Base-by-base conservation (phyloP, 2,113 vertebrate genomes). In the Panthera leo region DNA sequence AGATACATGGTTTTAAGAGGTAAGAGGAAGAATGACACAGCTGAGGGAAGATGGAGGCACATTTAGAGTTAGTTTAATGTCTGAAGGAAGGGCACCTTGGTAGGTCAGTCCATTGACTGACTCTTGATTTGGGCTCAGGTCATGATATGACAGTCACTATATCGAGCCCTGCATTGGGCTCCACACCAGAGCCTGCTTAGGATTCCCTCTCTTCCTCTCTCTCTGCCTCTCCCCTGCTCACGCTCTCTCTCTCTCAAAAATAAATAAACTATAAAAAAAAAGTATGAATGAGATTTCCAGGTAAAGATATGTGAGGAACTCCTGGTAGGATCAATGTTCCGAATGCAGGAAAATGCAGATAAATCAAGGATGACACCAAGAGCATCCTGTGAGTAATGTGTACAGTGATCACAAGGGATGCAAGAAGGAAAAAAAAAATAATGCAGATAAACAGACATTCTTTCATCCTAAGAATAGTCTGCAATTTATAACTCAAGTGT, bases 361-460 rank as follows among this genome's bases (percentile, higher is more conserved):
- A 93, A 29, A 48, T 55, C 19, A 67, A 51, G 27, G 53, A 9
- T 86, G 61, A 21, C n/a, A 36, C 16, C 73, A 63, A n/a, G 14
- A 34, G 0, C 1, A 27, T 19, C 14, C 29, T 68, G 27, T 18
- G 18, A 9, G 5, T 29, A 31, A 31, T 31, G 4, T 5, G 27
- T 45, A 55, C 55, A 12, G 18, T 27, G 12, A 61, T 36, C 21
- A 16, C 18, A 42, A n/a, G 5, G 27, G 61, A 92, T 27, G 3
- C 27, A 61, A 34, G 51, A 76, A 61, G 21, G 21, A 34, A 80
- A 86, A 45, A 45, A 53, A 27, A 58, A 27, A 34, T 12, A 70
- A 58, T 18, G 7, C 6, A 83, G 12, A 71, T 45, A 39, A 84
- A 2, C 21, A 36, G 15, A 7, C 4, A 1, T 5, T 23, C 12